Evolutionary conservation across 1,140 invertebrate genomes (phyloP).

Genomic region (Pseudoatta argentina): DNA sequence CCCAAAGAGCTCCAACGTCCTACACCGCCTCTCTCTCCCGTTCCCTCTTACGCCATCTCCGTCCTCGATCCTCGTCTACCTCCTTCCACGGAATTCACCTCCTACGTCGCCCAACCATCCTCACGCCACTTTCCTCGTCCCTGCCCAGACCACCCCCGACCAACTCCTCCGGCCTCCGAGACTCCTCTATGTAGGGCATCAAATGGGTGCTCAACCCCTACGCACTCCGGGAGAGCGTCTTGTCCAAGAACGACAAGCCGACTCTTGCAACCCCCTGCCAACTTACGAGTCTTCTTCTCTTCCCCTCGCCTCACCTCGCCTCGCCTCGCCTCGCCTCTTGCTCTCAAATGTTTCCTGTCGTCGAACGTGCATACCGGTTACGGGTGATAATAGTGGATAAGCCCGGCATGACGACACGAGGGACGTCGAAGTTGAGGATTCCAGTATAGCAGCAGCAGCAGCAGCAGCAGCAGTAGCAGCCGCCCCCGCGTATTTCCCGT

Average conservation of each 20-base stretch:
- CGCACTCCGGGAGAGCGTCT: conserved; percentile 78
- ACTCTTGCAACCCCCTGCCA: conserved; percentile 1
- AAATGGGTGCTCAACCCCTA: conserved; percentile 82
- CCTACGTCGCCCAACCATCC: conserved; percentile 69
- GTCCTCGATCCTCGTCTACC: conserved; percentile 71
- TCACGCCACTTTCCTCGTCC: conserved; percentile 74
- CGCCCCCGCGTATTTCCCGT: conserved; percentile 50
- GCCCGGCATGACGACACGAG: conserved; percentile 48
- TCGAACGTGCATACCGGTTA: conserved; percentile 36
- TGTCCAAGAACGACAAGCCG: conserved; percentile 63
- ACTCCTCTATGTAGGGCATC: conserved; percentile 81
- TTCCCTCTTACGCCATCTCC: conserved; percentile 60
- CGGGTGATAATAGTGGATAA: conserved; percentile 56
- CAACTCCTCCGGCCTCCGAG: conserved; percentile 65
- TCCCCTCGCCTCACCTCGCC: neutral
- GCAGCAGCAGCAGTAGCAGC: conserved; percentile 22
- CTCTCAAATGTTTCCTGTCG: neutral
- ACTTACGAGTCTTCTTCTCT: neutral
- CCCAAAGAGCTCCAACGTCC: conserved; percentile 81
- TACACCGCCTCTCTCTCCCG: conserved; percentile 72
- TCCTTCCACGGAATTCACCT: conserved; percentile 64
- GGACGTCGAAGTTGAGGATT: conserved; percentile 52
- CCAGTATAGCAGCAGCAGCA: conserved; percentile 31
- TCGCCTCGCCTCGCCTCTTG: neutral
- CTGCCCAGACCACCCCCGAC: conserved; percentile 72